Evolutionary conservation across 2,113 vertebrate genomes (phyloP), one percentile per base, ranked within the genome.

Genomic region (Pteropus alecto): DNA sequence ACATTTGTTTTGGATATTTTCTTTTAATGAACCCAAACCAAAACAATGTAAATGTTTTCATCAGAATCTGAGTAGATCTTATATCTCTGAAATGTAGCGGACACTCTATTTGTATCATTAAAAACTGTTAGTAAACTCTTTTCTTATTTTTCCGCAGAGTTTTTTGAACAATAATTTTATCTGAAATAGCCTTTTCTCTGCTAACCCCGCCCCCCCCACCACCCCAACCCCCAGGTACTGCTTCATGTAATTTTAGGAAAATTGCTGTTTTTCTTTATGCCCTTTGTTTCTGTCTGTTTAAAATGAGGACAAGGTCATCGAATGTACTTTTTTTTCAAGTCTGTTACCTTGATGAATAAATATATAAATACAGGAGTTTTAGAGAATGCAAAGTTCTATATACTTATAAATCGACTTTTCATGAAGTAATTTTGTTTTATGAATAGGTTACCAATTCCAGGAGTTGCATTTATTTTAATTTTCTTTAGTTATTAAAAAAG

Each of bases 371-470:
- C 15, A 90, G 41, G 35, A 56, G 43, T 97, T 97, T 97, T 95
- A 84, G 77, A 95, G 92, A 97, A 90, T 81, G 30, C 74, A 73
- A 81, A 97, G 54, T 95, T 93, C 63, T 87, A 3, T 89, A n/a
- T 97, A 65, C 19, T 81, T 96, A 97, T 79, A 97, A 93, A 97
- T 92, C 76, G 92, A 87, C 74, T 96, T 98, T 96, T 93, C 54
- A 86, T 97, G 89, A 95, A 89, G 93, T 92, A 95, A 96, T 97
- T 97, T 94, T 95, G 56, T 91, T 92, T 97, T 89, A 90, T 98
- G 95, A 97, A 95, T 95, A 96, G 83, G 86, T 87, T 84, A 97
- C 92, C 90, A 93, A 94, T 97, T 97, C 70, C 26, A 93, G 85
- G 73, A 95, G 73, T 94, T 83, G 94, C 94, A 93, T 97, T 97